phyloP scores from a whole-genome alignment of 2,888 invertebrate species.

The Morpho helenor region DNA sequence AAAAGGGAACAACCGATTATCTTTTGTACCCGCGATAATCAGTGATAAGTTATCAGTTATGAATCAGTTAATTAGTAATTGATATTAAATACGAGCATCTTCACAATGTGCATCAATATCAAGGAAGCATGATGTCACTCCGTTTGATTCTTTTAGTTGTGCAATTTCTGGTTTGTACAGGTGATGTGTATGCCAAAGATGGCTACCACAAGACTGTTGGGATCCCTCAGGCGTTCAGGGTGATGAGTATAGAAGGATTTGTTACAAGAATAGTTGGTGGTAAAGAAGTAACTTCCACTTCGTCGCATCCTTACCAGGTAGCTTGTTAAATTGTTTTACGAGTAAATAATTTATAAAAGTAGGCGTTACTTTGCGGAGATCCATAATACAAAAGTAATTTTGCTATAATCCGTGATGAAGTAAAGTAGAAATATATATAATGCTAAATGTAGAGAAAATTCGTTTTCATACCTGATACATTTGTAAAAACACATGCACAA shows the following conservation, averaged over 20 bases:
- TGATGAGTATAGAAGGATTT: conserved; percentile 33
- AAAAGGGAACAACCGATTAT: neutral
- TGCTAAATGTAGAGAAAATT: no score
- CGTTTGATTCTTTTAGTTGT: no score
- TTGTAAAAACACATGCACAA: no score
- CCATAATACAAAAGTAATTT: no score
- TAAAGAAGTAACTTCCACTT: conserved; percentile 32
- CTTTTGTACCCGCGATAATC: conserved; percentile 13
- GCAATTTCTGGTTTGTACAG: neutral
- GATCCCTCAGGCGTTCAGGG: conserved; percentile 39
- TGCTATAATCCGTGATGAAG: no score
- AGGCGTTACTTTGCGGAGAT: no score
- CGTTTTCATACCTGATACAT: no score
- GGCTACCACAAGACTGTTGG: conserved; percentile 50
- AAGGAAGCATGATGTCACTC: no score
- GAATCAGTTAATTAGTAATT: neutral
- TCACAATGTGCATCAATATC: no score
- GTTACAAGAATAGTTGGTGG: conserved; percentile 50
- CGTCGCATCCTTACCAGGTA: conserved; percentile 49
- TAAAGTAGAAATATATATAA: no score
- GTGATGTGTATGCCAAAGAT: conserved; percentile 11
- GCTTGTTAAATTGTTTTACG: conserved; percentile 7
- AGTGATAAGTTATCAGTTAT: neutral
- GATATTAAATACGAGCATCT: no score
- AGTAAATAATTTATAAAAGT: no score